These are phyloP conservation scores for Pteropus rufus DNA, from an alignment of 2,797 vertebrate species.

Conservation along the genomic window DNA sequence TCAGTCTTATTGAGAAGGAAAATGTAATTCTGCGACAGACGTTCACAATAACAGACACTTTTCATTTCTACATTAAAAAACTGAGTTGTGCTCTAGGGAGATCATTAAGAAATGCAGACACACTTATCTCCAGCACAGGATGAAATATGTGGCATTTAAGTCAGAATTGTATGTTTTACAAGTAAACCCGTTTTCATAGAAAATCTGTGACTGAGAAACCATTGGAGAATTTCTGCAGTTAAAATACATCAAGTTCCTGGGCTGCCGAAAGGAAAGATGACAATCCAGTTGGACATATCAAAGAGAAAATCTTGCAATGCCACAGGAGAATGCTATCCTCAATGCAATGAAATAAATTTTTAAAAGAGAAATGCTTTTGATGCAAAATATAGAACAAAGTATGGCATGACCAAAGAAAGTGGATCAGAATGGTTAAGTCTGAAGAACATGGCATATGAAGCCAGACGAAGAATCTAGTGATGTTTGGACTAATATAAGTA, in stretches of 20 bases:
- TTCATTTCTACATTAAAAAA: conserved; percentile 15
- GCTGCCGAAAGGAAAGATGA: neutral
- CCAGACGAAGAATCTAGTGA: neutral
- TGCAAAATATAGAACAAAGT: neutral
- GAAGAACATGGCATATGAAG: neutral
- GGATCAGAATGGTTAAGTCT: neutral
- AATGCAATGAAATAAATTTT: neutral
- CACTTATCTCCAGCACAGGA: neutral
- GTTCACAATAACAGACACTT: conserved; percentile 42
- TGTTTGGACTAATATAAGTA: neutral
- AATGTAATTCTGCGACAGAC: neutral
- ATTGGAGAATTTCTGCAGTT: neutral
- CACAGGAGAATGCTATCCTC: neutral
- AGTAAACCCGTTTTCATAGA: conserved; percentile 44
- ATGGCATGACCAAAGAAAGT: neutral
- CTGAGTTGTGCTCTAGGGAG: neutral
- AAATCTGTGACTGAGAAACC: neutral
- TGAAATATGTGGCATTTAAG: conserved; percentile 12
- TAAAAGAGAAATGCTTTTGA: neutral
- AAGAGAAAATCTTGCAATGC: neutral
- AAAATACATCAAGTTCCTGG: neutral
- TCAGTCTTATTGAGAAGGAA: neutral
- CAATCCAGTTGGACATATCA: neutral
- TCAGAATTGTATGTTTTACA: conserved; percentile 41
- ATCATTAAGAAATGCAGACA: conserved; percentile 29